Evolutionary conservation across 30 jellyfish, hydroid and myxozoan genomes (phyloP).

Genomic region (Aurelia aurita): DNA sequence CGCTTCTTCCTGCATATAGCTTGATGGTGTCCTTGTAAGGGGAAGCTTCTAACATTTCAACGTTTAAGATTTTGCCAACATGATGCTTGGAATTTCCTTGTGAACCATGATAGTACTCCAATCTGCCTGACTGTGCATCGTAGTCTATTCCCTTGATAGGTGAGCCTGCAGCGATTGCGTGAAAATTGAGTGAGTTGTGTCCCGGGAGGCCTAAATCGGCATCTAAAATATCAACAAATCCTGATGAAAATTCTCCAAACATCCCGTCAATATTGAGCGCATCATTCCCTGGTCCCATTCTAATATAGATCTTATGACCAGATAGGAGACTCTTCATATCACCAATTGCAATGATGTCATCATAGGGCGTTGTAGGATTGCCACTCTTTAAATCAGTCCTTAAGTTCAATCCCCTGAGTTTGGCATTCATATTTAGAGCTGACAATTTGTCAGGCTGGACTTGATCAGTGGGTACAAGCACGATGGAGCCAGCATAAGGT

Average conservation of each 20-base stretch:
- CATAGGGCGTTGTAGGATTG: background rate
- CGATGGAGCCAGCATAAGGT: slow-evolving; percentile 15
- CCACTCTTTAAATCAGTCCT: slow-evolving; percentile 4
- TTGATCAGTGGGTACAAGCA: slow-evolving; percentile 4
- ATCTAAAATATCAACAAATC: background rate
- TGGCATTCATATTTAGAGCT: background rate
- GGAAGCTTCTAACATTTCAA: slow-evolving; percentile 1
- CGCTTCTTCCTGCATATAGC: slow-evolving; percentile 7
- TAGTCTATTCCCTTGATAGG: slow-evolving; percentile 25
- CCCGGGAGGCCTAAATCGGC: slow-evolving; percentile 41
- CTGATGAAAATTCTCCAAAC: slow-evolving; percentile 7
- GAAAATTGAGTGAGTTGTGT: slow-evolving; percentile 9
- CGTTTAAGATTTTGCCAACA: slow-evolving; percentile 27
- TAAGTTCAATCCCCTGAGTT: slow-evolving; percentile 1
- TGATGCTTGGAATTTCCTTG: background rate
- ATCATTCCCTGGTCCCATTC: slow-evolving; percentile 24
- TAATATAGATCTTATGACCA: background rate
- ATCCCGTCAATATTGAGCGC: slow-evolving; percentile 38
- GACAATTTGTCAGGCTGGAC: slow-evolving; percentile 2
- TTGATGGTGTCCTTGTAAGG: slow-evolving; percentile 2
- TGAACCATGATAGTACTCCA: slow-evolving; percentile 9
- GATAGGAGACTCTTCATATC: background rate
- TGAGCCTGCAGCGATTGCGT: background rate
- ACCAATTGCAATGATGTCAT: slow-evolving; percentile 25
- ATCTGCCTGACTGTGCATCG: slow-evolving; percentile 17